Evolutionary conservation across 2,797 vertebrate genomes (phyloP).

Genomic region (Spondyliosoma cantharus): DNA sequence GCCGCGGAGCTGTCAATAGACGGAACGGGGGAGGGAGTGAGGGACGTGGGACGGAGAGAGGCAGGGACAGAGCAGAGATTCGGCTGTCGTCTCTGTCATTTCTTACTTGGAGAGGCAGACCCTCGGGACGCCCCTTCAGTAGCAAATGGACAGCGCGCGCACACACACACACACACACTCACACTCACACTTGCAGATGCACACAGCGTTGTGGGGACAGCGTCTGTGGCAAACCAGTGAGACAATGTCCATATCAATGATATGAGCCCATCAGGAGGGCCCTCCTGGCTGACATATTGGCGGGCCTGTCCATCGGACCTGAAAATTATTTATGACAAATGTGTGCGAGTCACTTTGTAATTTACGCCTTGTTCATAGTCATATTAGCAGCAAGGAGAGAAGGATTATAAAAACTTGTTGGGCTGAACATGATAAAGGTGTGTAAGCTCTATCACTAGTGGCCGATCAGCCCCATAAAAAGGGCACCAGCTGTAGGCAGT

Average conservation of each 20-base stretch:
- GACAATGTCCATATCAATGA: conserved; percentile 64
- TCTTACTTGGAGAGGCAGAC: conserved; percentile 72
- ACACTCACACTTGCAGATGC: conserved; percentile 33
- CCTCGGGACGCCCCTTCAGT: conserved; percentile 66
- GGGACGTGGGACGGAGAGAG: conserved; percentile 41
- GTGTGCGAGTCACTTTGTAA: conserved; percentile 44
- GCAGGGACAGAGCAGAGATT: conserved; percentile 59
- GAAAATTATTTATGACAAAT: conserved; percentile 60
- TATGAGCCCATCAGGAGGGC: conserved; percentile 45
- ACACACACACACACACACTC: conserved; percentile 24
- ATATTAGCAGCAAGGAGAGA: conserved; percentile 24
- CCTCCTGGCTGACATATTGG: conserved; percentile 47
- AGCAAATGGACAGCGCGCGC: conserved; percentile 52
- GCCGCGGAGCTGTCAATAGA: conserved; percentile 70
- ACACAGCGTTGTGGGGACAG: conserved; percentile 22
- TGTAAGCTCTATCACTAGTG: not conserved
- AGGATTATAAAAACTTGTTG: conserved; percentile 7
- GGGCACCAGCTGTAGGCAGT: too few species aligned
- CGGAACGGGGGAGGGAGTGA: conserved; percentile 36
- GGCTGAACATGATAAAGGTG: conserved; percentile 11
- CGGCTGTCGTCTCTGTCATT: conserved; percentile 78
- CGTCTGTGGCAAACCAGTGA: conserved; percentile 48
- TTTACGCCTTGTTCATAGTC: conserved; percentile 24
- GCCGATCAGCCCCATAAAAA: too few species aligned
- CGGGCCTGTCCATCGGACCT: conserved; percentile 11